These are phyloP conservation scores for Stigmatopora nigra DNA, from an alignment of 2,113 vertebrate species.

Conservation along the genomic window DNA sequence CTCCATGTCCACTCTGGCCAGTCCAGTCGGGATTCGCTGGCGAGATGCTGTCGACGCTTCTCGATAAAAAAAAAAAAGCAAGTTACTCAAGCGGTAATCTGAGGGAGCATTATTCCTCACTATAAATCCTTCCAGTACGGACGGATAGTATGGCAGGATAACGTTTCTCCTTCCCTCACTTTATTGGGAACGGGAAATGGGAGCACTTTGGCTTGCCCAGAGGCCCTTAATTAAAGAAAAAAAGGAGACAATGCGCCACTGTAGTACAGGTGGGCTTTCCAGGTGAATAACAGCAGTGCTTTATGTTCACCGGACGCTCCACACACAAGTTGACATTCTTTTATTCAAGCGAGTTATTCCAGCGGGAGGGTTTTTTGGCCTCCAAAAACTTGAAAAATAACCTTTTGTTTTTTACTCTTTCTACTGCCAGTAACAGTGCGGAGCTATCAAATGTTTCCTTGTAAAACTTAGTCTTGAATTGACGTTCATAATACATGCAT, in stretches of 20 bases:
- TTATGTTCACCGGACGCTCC: too few species aligned
- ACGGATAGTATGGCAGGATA: constrained; percentile 55
- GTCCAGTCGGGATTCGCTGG: constrained; percentile 20
- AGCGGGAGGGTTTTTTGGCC: too few species aligned
- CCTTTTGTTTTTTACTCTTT: too few species aligned
- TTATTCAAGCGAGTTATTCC: too few species aligned
- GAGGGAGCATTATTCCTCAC: constrained; percentile 63
- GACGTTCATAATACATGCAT: too few species aligned
- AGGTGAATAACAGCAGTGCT: too few species aligned
- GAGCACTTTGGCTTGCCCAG: constrained; percentile 47
- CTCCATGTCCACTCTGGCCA: constrained; percentile 58
- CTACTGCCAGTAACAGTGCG: too few species aligned
- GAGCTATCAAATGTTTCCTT: too few species aligned
- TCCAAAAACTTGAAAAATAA: too few species aligned
- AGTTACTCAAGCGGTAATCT: constrained; percentile 41
- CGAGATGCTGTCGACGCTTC: background rate
- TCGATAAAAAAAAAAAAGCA: constrained; percentile 13
- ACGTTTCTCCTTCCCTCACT: constrained; percentile 52
- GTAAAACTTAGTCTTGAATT: too few species aligned
- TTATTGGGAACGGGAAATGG: constrained; percentile 14
- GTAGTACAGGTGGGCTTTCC: constrained; percentile 37
- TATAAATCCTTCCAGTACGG: constrained; percentile 64
- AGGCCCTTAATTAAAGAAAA: constrained; percentile 62
- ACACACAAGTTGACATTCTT: too few species aligned
- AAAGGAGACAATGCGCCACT: constrained; percentile 55